A percentile compares a stretch with the other conserved stretches of the same genome.
These are phyloP conservation scores for Mesorhabditis sp. DNA, from an alignment of 2,888 invertebrate genomes.

Conservation along the genomic window DNA sequence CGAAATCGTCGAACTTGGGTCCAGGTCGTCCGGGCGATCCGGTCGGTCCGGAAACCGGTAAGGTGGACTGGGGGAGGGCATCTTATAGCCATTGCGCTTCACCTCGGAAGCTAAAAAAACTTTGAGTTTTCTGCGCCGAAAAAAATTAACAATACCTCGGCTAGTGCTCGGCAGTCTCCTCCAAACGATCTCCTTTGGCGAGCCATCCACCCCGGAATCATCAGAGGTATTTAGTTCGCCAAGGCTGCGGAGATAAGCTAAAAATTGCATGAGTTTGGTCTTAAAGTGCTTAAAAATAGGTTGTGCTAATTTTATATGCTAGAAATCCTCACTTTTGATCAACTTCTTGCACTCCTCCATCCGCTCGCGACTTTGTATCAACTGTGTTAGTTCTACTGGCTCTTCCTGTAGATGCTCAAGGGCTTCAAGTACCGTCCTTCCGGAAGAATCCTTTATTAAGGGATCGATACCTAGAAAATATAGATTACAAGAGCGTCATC, in stretches of 20 bases:
- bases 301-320: background rate
- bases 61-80: no score
- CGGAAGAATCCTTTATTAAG: slow-evolving; percentile 72
- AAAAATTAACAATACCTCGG: background rate
- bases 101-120: no score
- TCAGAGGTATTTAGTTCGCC: slow-evolving; percentile 17
- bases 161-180: slow-evolving; percentile 21
- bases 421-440: slow-evolving; percentile 80
- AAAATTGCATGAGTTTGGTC: background rate
- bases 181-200: slow-evolving; percentile 28
- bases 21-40: background rate
- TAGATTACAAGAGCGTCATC: background rate
- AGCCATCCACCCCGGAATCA: slow-evolving; percentile 30
- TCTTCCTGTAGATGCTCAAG: slow-evolving; percentile 84
- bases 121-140: no score
- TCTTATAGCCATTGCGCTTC: no score
- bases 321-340: slow-evolving; percentile 24
- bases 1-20: background rate
- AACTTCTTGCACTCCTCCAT: slow-evolving; percentile 39
- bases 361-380: slow-evolving; percentile 64
- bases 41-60: no score
- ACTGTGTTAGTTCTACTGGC: slow-evolving; percentile 78
- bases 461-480: slow-evolving; percentile 32
- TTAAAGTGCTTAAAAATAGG: no score
- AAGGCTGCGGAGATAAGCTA: background rate